Conservation (phyloP, 2,888 invertebrate species). For the Pristionchus fissidentatus region DNA sequence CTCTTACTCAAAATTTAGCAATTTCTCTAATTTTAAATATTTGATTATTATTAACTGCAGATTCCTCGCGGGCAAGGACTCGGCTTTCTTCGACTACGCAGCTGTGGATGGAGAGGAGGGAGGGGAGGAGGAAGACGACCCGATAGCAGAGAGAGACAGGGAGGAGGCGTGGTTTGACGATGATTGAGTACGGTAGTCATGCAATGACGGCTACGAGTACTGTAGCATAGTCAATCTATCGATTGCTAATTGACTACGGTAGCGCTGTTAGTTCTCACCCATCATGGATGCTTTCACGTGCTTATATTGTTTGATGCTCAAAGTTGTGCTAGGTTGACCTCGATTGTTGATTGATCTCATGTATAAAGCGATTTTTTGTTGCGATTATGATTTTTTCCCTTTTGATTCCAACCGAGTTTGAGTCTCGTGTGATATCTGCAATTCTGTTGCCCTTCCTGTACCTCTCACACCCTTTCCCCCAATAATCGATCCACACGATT, state of each 20-base stretch:
- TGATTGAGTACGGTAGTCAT: slow-evolving; percentile 53
- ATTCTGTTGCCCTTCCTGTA: neutral
- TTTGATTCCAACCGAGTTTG: neutral
- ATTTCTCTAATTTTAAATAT: neutral
- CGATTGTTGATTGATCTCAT: neutral
- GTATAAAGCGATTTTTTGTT: neutral
- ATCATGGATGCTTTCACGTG: neutral
- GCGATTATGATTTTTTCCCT: neutral
- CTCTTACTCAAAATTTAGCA: too few relatives aligned
- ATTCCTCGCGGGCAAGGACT: slow-evolving; percentile 69
- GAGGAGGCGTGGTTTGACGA: slow-evolving; percentile 73
- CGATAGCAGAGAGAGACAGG: slow-evolving; percentile 64
- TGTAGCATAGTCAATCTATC: neutral
- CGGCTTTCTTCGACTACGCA: slow-evolving; percentile 69
- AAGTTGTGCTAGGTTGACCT: neutral
- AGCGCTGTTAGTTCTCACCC: neutral
- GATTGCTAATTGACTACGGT: neutral
- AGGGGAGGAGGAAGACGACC: slow-evolving; percentile 52
- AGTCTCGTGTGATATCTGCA: neutral
- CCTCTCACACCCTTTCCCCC: neutral
- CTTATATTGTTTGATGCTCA: neutral
- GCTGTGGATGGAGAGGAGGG: slow-evolving; percentile 52
- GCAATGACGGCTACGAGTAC: neutral
- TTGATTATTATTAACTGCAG: slow-evolving; percentile 66
- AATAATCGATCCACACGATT: neutral